Base-by-base conservation (phyloP, 1,140 invertebrate genomes). In the Zaprionus capensis region DNA sequence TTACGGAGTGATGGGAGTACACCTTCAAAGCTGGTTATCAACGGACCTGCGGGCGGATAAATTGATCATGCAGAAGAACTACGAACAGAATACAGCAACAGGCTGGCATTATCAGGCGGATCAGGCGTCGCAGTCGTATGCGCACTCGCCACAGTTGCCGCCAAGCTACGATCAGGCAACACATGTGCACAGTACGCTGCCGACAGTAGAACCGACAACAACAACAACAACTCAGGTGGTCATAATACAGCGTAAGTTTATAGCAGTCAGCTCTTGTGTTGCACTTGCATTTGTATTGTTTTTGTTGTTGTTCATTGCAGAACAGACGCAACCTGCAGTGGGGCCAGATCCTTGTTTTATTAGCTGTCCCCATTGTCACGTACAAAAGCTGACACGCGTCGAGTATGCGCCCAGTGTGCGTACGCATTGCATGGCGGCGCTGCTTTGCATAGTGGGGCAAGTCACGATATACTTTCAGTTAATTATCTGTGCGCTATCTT, bases 401-500 rank as follows among this genome's bases (percentile, higher is more conserved):
- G 93, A 94, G 61, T 93, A 93, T 9, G 93, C 94, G 87, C 78
- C 94, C 3, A 94, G 93, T 31, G 93, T 93, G 0, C 94, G 94
- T 76, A 96, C 95, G 3, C 95, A 96, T 80, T 66, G 95, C 0
- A 93, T 95, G 69, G 95, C 95, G 5, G 81, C 95, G 20, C 17
- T 95, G 2, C 80, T 95, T 2, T 96, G 95, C 74, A 7, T 95
- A 14, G 69, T 95, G 34, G 93, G 93, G 95, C 95, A 93, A 93
- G 86, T 70, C 2, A 14, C 7, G 4, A 20, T 49, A 20, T 20
- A 11, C 38, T 17, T n/a, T 17, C 12, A 14, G 0, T 6, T 49
- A 63, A 49, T 68, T n/a, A 61, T 61, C n/a, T 46, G 41, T 46
- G n/a, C 2, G 41, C 41, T 46, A 71, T 78, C 71, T 63, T 26